Evolutionary conservation across 2,888 invertebrate genomes (phyloP).

Genomic region (Eurois occulta): DNA sequence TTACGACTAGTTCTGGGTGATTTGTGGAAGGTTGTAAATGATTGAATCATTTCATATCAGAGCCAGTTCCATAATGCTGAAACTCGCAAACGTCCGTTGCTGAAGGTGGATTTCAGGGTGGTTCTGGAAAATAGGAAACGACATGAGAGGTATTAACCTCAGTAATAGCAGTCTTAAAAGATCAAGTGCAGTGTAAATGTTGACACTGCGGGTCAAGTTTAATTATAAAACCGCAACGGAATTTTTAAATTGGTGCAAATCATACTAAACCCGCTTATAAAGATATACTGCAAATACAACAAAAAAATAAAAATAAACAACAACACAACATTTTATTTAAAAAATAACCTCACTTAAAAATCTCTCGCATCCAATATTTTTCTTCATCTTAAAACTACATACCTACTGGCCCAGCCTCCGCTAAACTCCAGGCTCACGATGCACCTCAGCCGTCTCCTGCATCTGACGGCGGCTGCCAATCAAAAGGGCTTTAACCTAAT

Average conservation of each 20-base stretch:
- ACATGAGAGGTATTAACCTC: neutral
- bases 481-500: conserved; percentile 89
- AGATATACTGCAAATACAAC: neutral
- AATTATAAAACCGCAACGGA: too few species aligned
- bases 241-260: neutral
- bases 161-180: neutral
- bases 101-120: neutral
- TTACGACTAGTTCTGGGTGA: neutral
- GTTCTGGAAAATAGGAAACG: neutral
- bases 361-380: neutral
- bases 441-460: conserved; percentile 77
- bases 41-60: neutral
- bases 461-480: conserved; percentile 89
- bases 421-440: conserved; percentile 71
- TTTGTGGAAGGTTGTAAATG: neutral
- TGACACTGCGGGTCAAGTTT: too few species aligned
- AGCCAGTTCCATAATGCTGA: neutral
- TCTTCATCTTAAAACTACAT: conserved; percentile 13
- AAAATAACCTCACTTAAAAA: neutral
- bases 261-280: neutral
- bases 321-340: neutral
- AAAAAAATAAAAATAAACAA: too few species aligned
- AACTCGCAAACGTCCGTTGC: neutral
- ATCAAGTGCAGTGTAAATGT: neutral
- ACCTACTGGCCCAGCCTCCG: conserved; percentile 40